phyloP scores from a whole-genome alignment of 2,888 invertebrate genomes.

The Phortica okadai region DNA sequence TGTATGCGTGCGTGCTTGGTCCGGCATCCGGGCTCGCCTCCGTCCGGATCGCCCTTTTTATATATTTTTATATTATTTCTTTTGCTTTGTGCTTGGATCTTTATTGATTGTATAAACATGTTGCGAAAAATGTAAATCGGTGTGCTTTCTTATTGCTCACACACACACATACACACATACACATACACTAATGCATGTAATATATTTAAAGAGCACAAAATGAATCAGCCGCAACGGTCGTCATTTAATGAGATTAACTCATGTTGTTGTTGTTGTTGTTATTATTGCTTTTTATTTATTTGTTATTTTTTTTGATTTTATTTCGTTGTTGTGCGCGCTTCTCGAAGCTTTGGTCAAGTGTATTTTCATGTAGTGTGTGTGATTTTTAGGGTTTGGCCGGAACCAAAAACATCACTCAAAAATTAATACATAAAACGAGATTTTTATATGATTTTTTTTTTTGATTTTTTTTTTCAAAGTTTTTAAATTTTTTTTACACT shows the following conservation, averaged over 20 bases:
- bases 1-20: background rate
- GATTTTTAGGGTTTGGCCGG: conserved; percentile 59
- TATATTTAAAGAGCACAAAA: background rate
- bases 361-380: background rate
- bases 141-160: background rate
- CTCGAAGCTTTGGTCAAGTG: conserved; percentile 9
- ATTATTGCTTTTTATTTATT: background rate
- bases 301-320: background rate
- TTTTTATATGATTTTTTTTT: background rate
- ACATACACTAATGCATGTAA: background rate
- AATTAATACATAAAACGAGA: conserved; percentile 11
- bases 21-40: background rate
- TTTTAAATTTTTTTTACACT: background rate
- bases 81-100: background rate
- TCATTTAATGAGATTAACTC: conserved; percentile 48
- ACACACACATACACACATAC: background rate
- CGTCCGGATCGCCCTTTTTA: background rate
- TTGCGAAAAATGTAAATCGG: conserved; percentile 16
- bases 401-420: conserved; percentile 49
- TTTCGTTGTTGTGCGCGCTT: background rate
- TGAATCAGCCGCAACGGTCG: conserved; percentile 17
- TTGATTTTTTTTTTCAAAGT: background rate
- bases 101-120: background rate
- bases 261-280: conserved; percentile 31
- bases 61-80: background rate